phyloP scores from a whole-genome alignment of 2,888 invertebrate species.

The Gibbula magus region DNA sequence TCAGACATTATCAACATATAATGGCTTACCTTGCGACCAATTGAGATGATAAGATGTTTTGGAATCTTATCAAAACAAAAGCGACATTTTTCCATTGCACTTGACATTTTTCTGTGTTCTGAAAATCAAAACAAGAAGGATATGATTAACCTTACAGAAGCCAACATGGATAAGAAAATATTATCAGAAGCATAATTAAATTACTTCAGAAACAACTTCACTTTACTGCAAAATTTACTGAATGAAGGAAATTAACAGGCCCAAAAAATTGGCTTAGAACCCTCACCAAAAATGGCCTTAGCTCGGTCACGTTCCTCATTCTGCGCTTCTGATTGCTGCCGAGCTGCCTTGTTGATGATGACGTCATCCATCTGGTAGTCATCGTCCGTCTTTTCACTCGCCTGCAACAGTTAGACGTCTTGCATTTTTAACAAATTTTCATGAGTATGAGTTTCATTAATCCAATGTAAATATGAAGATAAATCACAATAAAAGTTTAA shows the following conservation, averaged over 20 bases:
- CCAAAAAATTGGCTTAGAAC: conserved; percentile 55
- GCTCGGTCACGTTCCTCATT: conserved; percentile 63
- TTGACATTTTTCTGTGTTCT: conserved; percentile 82
- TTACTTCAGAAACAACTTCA: too few species aligned
- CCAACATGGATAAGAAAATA: not conserved
- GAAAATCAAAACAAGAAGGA: conserved; percentile 50
- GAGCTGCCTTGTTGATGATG: conserved; percentile 86
- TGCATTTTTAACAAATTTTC: too few species aligned
- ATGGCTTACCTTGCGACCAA: conserved; percentile 82
- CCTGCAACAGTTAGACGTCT: conserved; percentile 27
- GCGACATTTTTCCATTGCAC: conserved; percentile 86
- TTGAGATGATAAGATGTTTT: conserved; percentile 89
- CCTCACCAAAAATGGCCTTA: conserved; percentile 74
- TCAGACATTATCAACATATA: too few species aligned
- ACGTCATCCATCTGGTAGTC: conserved; percentile 87
- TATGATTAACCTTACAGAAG: too few species aligned
- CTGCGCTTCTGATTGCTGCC: conserved; percentile 79
- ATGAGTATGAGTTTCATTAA: too few species aligned
- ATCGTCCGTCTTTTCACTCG: conserved; percentile 68
- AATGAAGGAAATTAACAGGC: conserved; percentile 50
- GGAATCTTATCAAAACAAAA: conserved; percentile 89
- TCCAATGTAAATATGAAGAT: too few species aligned
- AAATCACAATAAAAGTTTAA: too few species aligned
- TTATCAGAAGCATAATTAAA: not conserved
- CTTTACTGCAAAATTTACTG: too few species aligned